Evolutionary conservation across 2,797 vertebrate genomes (phyloP).

Genomic region (Natrix natrix): DNA sequence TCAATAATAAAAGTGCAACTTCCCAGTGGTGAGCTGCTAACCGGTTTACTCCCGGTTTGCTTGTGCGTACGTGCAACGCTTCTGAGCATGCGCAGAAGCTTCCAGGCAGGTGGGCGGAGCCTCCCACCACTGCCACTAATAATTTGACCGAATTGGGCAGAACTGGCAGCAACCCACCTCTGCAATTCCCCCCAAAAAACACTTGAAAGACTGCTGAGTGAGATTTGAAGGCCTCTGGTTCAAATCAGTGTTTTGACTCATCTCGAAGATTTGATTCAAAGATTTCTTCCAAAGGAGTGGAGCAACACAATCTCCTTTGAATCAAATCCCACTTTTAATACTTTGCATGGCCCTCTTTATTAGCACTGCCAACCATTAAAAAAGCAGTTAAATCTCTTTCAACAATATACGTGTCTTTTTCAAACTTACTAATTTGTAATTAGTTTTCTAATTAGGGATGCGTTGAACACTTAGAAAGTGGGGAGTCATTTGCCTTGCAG

Average conservation of each 20-base stretch:
- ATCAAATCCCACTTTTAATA: neutral
- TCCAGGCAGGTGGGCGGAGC: too few relatives aligned
- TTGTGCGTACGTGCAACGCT: too few relatives aligned
- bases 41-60: too few relatives aligned
- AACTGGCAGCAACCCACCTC: too few relatives aligned
- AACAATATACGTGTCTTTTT: conserved; percentile 25
- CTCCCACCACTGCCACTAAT: too few relatives aligned
- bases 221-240: neutral
- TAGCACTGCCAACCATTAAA: neutral
- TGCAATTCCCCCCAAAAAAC: neutral
- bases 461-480: conserved; percentile 20
- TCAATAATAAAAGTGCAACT: neutral
- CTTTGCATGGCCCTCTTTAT: neutral
- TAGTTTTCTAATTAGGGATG: conserved; percentile 49
- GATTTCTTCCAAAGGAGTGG: neutral
- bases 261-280: neutral
- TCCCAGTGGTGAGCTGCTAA: too few relatives aligned
- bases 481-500: neutral
- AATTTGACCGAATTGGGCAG: too few relatives aligned
- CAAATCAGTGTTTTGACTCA: neutral
- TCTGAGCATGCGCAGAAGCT: too few relatives aligned
- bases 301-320: neutral
- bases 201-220: neutral
- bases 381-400: conserved; percentile 38
- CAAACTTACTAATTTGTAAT: conserved; percentile 40